Evolutionary conservation across 2,113 vertebrate species (phyloP), one percentile per base, ranked within the genome.

Genomic region (Erythrolamprus reginae): DNA sequence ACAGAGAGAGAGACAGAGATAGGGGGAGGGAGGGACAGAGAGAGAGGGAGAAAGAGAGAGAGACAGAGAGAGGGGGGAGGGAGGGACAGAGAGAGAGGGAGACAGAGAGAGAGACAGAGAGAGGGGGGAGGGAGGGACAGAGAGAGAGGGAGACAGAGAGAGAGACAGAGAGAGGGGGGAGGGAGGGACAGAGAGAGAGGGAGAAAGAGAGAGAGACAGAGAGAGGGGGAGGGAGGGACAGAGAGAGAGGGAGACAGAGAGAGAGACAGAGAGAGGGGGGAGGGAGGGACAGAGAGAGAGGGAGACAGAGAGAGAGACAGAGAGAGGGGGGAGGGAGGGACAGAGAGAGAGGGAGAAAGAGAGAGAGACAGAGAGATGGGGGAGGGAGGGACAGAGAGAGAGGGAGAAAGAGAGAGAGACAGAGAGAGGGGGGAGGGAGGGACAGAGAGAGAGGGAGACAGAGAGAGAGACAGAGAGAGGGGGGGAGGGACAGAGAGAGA

Each of bases 281-380:
- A 12, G 51, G 4, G 12, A n/a, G 1, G n/a, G 4, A n/a, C 3
- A 61, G n/a, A 23, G 8, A 65, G 4, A n/a, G 58, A 65, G 23
- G 23, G 1, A 65, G 12, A n/a, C 26, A 65, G n/a, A n/a, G 5
- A 7, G 19, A 55, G 19, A 55, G 53, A 55, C 6, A 23, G 21
- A 55, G 6, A 55, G 6, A 55, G 3, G n/a, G n/a, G n/a, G n/a
- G n/a, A n/a, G n/a, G n/a, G n/a, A n/a, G n/a, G n/a, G n/a, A n/a
- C n/a, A n/a, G n/a, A n/a, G n/a, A n/a, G n/a, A n/a, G n/a, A n/a
- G 82, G 0, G 5, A 9, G 0, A 26, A 26, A 50, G 38, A 52
- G 4, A 21, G 53, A 28, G 42, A 21, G 52, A 10, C 50, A 28
- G 85, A 2, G n/a, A 13, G 65, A 6, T n/a, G 13, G 4, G 85